phyloP scores from a whole-genome alignment of 2,888 invertebrate species.

The Ophion ventricosus region DNA sequence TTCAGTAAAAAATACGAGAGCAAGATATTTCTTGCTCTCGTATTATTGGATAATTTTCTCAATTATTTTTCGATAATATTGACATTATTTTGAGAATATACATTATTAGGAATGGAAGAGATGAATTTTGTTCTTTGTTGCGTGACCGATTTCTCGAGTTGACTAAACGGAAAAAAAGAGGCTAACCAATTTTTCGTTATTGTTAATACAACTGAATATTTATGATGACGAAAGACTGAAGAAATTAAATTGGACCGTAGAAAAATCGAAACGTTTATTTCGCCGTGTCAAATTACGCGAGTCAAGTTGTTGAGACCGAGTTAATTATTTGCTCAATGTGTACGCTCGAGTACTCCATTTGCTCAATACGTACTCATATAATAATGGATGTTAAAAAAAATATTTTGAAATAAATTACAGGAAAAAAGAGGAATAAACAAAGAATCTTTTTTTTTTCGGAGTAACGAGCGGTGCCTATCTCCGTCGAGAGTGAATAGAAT shows the following conservation, averaged over 20 bases:
- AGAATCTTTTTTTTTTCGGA: not conserved
- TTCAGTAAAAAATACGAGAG: no score
- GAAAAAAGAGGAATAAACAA: not conserved
- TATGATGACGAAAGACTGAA: not conserved
- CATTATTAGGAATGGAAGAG: not conserved
- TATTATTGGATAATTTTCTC: no score
- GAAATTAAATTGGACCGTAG: not conserved
- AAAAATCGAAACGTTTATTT: not conserved
- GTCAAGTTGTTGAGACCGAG: not conserved
- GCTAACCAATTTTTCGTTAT: not conserved
- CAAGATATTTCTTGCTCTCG: no score
- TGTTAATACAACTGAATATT: not conserved
- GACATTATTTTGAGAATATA: not conserved
- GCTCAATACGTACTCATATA: not conserved
- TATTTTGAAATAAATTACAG: not conserved
- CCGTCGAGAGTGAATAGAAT: conserved; percentile 43
- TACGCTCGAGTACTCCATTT: not conserved
- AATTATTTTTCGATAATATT: not conserved
- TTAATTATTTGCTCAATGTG: not conserved
- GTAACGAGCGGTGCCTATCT: conserved; percentile 31
- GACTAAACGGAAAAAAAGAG: no score
- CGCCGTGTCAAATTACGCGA: not conserved
- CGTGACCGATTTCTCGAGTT: not conserved
- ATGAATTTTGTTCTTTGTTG: not conserved
- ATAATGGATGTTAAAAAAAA: conserved; percentile 9